Evolutionary conservation across 2,888 invertebrate genomes (phyloP).

Genomic region (Amphipoea lucens): DNA sequence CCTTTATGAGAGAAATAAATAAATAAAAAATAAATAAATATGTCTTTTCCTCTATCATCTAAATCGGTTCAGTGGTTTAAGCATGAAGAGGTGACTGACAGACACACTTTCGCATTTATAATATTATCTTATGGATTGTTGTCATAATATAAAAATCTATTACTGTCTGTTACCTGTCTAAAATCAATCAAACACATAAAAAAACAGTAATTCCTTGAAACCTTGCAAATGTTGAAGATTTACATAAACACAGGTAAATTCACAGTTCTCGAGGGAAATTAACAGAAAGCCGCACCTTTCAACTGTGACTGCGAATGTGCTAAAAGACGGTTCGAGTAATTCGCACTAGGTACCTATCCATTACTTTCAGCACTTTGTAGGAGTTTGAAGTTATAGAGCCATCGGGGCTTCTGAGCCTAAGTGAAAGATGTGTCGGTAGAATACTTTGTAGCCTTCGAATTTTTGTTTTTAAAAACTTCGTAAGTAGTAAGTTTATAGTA

Average conservation of each 20-base stretch:
- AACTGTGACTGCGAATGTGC: constrained; percentile 17
- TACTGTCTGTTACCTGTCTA: not conserved
- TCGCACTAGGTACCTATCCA: constrained; percentile 7
- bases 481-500: too few species aligned
- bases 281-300: constrained; percentile 27
- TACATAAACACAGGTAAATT: constrained; percentile 23
- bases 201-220: constrained; percentile 38
- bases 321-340: constrained; percentile 37
- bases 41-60: too few species aligned
- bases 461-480: too few species aligned
- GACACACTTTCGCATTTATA: too few species aligned
- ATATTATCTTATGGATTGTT: not conserved
- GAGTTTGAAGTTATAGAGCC: constrained; percentile 22
- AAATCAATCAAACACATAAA: constrained; percentile 20
- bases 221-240: constrained; percentile 42
- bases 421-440: constrained; percentile 4
- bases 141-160: not conserved
- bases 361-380: constrained; percentile 21
- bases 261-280: constrained; percentile 56
- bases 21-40: too few species aligned
- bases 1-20: too few species aligned
- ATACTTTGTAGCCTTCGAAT: not conserved
- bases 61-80: too few species aligned
- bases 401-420: not conserved
- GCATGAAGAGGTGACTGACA: too few species aligned